Conservation (phyloP, 2,113 vertebrate genomes). For the Lycaon pictus region DNA sequence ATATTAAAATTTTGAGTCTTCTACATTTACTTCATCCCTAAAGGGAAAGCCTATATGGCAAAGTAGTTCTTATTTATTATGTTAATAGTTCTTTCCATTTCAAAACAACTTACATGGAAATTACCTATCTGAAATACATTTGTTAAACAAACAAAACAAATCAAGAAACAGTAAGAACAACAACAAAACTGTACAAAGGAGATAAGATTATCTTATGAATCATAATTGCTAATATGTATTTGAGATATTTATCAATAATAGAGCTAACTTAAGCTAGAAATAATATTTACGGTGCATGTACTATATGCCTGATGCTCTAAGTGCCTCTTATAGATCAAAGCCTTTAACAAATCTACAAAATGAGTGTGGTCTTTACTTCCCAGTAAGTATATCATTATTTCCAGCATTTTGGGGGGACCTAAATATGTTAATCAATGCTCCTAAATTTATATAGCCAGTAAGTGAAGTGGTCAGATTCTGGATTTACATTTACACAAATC, state of each 20-base stretch:
- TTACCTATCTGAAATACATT: background rate
- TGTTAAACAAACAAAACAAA: background rate
- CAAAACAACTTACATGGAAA: constrained; percentile 15
- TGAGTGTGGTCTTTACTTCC: background rate
- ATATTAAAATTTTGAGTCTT: background rate
- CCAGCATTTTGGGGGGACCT: background rate
- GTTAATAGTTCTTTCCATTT: background rate
- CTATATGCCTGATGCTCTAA: background rate
- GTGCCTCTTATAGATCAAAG: background rate
- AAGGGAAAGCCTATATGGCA: background rate
- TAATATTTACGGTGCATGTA: background rate
- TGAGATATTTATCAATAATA: constrained; percentile 26
- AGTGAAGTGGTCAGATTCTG: background rate
- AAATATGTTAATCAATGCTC: background rate
- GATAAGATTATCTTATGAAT: background rate
- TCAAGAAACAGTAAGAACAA: background rate
- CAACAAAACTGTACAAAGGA: background rate
- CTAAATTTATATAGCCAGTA: background rate
- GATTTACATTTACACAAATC: background rate
- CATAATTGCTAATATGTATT: background rate
- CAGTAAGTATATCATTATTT: background rate
- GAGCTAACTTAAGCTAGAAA: constrained; percentile 22
- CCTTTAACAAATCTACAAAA: background rate
- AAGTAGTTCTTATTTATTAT: constrained; percentile 9
- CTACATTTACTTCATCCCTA: constrained; percentile 7